Conservation (phyloP, 1,140 invertebrate species). For the Sitophilus oryzae region DNA sequence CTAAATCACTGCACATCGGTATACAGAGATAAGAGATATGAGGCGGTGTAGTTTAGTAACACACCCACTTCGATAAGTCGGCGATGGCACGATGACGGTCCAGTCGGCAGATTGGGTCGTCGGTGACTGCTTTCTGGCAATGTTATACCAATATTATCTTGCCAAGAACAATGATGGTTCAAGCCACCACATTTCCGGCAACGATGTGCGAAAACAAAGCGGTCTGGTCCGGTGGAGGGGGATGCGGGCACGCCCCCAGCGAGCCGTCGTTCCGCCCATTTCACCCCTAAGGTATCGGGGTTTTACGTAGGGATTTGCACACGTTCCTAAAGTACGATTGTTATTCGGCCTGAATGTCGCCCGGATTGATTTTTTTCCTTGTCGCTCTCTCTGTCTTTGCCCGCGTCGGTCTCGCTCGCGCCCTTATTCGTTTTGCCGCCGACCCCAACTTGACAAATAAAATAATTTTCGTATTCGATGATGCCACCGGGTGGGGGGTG, state of each 20-base stretch:
- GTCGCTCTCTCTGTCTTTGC: too few species aligned
- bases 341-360: constrained; percentile 31
- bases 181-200: constrained; percentile 45
- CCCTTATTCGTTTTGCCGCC: constrained; percentile 13
- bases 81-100: neutral
- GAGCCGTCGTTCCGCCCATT: constrained; percentile 31
- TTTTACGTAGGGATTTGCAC: constrained; percentile 39
- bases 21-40: constrained; percentile 17
- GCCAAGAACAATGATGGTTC: constrained; percentile 46
- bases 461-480: constrained; percentile 23
- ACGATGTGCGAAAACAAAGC: constrained; percentile 44
- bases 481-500: too few species aligned
- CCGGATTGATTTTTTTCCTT: constrained; percentile 39
- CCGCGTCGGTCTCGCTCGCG: too few species aligned
- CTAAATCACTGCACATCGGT: constrained; percentile 20
- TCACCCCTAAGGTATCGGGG: constrained; percentile 35
- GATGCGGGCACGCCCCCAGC: constrained; percentile 9
- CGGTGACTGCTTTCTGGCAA: constrained; percentile 38
- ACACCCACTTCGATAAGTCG: constrained; percentile 10
- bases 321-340: constrained; percentile 35
- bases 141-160: constrained; percentile 47
- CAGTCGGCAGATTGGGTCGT: constrained; percentile 23
- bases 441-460: constrained; percentile 25
- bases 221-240: constrained; percentile 31
- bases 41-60: neutral